Evolutionary conservation across 2,113 vertebrate species (phyloP).

Genomic region (Rhinolophus sinicus): DNA sequence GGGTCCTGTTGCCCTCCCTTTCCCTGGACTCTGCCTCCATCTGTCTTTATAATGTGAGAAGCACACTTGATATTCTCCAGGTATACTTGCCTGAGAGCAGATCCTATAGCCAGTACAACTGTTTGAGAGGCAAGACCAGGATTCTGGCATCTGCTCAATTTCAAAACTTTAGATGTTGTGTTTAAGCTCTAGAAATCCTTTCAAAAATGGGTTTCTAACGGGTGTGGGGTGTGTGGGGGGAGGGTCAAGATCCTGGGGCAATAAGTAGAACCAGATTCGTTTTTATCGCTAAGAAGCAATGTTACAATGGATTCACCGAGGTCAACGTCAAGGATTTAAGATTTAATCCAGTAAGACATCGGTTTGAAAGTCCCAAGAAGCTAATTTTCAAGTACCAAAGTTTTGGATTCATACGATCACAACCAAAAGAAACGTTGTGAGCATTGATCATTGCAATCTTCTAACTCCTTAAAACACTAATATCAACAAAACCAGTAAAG

Average conservation of each 20-base stretch:
- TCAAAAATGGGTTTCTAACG: background rate
- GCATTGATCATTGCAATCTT: background rate
- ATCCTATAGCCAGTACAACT: background rate
- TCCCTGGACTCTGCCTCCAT: background rate
- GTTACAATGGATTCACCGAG: background rate
- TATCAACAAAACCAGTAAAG: background rate
- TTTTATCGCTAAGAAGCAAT: background rate
- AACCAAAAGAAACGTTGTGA: background rate
- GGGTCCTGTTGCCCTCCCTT: background rate
- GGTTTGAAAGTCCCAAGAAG: background rate
- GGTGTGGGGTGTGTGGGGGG: rapidly evolving
- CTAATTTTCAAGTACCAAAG: background rate
- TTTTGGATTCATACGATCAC: background rate
- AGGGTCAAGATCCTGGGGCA: background rate
- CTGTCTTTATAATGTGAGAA: background rate
- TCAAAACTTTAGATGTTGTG: background rate
- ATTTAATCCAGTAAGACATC: background rate
- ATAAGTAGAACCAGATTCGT: background rate
- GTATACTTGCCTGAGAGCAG: background rate
- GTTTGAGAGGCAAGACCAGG: background rate
- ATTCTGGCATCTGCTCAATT: background rate
- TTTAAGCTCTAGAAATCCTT: background rate
- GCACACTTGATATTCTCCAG: background rate
- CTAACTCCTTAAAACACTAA: background rate
- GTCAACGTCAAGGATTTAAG: background rate